Evolutionary conservation across 2,888 invertebrate genomes (phyloP).

Genomic region (Augochlorella aurata): DNA sequence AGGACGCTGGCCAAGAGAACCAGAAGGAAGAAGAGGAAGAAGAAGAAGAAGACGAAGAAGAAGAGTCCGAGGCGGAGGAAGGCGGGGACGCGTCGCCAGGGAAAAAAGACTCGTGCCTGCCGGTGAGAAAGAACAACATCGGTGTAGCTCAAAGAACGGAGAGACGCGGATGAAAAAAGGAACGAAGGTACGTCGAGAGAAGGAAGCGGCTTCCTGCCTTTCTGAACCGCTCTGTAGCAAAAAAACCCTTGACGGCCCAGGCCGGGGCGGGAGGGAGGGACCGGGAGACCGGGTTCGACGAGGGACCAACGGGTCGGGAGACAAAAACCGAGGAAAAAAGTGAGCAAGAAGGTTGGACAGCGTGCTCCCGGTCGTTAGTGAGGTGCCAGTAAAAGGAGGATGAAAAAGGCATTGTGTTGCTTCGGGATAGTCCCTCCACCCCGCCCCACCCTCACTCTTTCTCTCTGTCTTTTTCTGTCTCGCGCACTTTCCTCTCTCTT

Average conservation of each 20-base stretch:
- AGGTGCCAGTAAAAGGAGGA: slow-evolving; percentile 50
- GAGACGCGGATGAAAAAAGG: slow-evolving; percentile 10
- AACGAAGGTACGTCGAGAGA: slow-evolving; percentile 54
- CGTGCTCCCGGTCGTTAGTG: slow-evolving; percentile 53
- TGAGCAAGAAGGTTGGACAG: slow-evolving; percentile 29
- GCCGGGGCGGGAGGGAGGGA: background rate
- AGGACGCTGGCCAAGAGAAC: background rate
- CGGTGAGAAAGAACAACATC: slow-evolving; percentile 46
- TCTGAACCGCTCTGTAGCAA: slow-evolving; percentile 37
- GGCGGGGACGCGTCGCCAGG: no score
- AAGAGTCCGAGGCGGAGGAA: background rate
- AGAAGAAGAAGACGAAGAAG: slow-evolving; percentile 7
- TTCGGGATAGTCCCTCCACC: slow-evolving; percentile 16
- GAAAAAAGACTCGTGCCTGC: slow-evolving; percentile 15
- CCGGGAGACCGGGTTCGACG: slow-evolving; percentile 10
- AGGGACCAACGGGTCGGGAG: slow-evolving; percentile 31
- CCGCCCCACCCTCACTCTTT: background rate
- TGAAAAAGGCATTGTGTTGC: slow-evolving; percentile 48
- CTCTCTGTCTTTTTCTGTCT: background rate
- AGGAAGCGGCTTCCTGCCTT: slow-evolving; percentile 58
- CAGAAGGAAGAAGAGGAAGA: background rate
- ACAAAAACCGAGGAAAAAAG: slow-evolving; percentile 21
- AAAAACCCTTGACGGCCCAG: background rate
- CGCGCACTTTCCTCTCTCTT: background rate
- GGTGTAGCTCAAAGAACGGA: background rate